Percentiles rank a stretch among this genome's conserved stretches.
phyloP scores from a whole-genome alignment of 2,888 invertebrate species.

The Callinectes sapidus region DNA sequence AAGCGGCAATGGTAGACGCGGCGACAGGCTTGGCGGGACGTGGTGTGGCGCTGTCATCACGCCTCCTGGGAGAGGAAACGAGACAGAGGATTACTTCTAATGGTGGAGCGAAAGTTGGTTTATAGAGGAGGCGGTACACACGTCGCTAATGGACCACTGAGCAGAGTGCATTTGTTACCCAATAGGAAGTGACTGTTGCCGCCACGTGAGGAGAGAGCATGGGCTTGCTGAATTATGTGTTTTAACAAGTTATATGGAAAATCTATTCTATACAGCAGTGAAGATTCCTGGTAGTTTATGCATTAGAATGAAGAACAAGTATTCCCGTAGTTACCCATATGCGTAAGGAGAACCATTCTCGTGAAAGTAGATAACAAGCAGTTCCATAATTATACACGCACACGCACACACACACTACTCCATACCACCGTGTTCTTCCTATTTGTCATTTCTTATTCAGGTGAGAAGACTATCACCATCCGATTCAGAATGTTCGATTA shows the following conservation, averaged over 20 bases:
- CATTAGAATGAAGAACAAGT: background rate
- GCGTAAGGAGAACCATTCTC: too few relatives aligned
- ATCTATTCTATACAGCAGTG: background rate
- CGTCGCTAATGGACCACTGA: conserved; percentile 17
- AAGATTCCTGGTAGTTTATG: background rate
- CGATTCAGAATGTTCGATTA: too few relatives aligned
- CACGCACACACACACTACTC: too few relatives aligned
- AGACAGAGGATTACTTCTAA: background rate
- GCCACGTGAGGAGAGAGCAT: background rate
- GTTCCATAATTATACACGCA: too few relatives aligned
- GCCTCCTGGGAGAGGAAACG: background rate
- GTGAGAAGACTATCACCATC: too few relatives aligned
- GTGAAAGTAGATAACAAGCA: too few relatives aligned
- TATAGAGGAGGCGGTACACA: background rate
- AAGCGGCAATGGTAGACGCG: background rate
- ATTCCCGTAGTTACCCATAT: too few relatives aligned
- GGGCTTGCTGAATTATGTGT: background rate
- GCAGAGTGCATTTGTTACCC: background rate
- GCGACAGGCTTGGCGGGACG: background rate
- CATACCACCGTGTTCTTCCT: too few relatives aligned
- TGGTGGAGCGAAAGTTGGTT: background rate
- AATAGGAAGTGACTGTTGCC: background rate
- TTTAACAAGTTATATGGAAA: background rate
- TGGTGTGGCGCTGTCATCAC: background rate
- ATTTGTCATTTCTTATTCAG: too few relatives aligned